phyloP scores from a whole-genome alignment of 2,797 vertebrate genomes.

The Alosa sapidissima region DNA sequence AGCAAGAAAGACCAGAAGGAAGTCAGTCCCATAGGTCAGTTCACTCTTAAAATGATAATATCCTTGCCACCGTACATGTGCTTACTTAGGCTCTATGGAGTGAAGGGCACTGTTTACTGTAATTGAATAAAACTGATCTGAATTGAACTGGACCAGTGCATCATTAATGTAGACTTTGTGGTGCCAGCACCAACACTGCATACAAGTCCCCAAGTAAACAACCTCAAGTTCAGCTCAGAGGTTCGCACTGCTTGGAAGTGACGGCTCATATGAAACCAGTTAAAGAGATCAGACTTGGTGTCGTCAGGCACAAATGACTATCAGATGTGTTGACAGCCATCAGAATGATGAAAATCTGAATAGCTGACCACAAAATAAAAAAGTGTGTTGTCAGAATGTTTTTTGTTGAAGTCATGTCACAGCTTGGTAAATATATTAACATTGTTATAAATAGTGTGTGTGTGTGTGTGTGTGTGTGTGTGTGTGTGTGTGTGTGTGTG shows the following conservation, averaged over 20 bases:
- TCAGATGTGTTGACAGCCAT: neutral
- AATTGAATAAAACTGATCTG: too few species aligned
- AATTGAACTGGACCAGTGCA: too few species aligned
- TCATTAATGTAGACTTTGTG: too few species aligned
- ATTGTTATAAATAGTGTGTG: slow-evolving; percentile 5
- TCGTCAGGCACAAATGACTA: slow-evolving; percentile 2
- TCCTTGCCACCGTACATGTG: neutral
- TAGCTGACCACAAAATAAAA: neutral
- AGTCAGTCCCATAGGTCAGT: neutral
- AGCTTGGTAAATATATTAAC: neutral
- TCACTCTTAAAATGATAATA: neutral
- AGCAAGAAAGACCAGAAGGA: neutral
- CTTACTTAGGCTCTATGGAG: too few species aligned
- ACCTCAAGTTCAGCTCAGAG: neutral
- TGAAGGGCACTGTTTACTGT: too few species aligned
- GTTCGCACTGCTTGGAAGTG: neutral
- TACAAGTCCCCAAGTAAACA: neutral
- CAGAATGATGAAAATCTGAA: neutral
- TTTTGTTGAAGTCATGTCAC: neutral
- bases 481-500: slow-evolving; percentile 9
- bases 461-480: slow-evolving; percentile 28
- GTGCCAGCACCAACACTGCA: neutral
- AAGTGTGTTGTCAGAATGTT: neutral
- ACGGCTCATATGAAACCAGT: neutral
- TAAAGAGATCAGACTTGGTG: neutral